Evolutionary conservation across 2,888 invertebrate species (phyloP), one percentile per base, ranked within the genome.

Genomic region (Sericinus montela): DNA sequence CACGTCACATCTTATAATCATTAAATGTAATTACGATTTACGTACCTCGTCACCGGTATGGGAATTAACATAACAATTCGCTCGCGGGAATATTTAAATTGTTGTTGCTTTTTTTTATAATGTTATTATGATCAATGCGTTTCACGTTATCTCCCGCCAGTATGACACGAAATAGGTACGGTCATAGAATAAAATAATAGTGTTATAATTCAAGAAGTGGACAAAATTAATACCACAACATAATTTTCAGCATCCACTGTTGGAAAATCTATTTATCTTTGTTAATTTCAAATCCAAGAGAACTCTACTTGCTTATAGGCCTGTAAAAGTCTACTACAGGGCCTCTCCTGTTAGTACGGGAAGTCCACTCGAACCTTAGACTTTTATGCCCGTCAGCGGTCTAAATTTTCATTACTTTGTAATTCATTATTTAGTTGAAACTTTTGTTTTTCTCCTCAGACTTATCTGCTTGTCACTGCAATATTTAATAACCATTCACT

Each of bases 21-120:
- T 80, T 80, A 77, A 70, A 73, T 65, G 75, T 84, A 81, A 80
- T 84, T 82, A 77, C 80, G 68, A 70, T 75, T 72, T 67, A 65
- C 19, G 3, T 19, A 25, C 69, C 66, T 59, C 60, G 61, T 59
- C 59, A 56, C 60, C 53, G 52, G 55, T 61, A 57, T 57, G 61
- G 49, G 57, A 62, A 63, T 63, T 60, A 58, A 59, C 59, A 48
- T 52, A 58, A 65, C 58, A 58, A 57, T 59, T 52, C 58, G 40
- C 38, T 32, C 30, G 30, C 44, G 53, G 44, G 28, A 57, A 55
- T 58, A 53, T 10, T 29, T 10, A 29, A 29, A 29, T 29, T 53
- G 43, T 49, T 44, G 48, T 48, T 48, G 29, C 19, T 43, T 48
- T 48, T 47, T 29, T 37, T 32, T 14, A 37, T 42, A 37, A 16